phyloP scores from a whole-genome alignment of 2,113 vertebrate species.

The Cyanoderma ruficeps region DNA sequence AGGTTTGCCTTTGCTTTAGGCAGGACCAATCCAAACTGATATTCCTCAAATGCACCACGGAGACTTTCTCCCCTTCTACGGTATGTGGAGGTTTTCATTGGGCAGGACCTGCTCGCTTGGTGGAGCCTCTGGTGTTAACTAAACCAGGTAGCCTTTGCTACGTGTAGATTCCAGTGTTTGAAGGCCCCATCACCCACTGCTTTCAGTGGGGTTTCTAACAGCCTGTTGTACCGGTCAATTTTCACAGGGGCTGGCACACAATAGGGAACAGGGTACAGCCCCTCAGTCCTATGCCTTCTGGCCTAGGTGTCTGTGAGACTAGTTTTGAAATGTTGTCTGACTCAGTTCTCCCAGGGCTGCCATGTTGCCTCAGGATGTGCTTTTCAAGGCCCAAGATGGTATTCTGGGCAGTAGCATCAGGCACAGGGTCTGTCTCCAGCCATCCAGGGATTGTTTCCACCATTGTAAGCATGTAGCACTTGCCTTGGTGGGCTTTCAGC shows the following conservation, averaged over 20 bases:
- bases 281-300: not conserved
- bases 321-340: rapidly evolving
- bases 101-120: not conserved
- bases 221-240: not conserved
- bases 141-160: not conserved
- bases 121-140: not conserved
- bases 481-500: not conserved
- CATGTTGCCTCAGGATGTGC: rapidly evolving
- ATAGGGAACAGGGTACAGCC: not conserved
- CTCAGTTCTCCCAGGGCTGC: not conserved
- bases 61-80: not conserved
- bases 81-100: rapidly evolving
- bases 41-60: not conserved
- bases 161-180: not conserved
- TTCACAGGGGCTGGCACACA: not conserved
- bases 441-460: not conserved
- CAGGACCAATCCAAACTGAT: not conserved
- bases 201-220: not conserved
- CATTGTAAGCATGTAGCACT: not conserved
- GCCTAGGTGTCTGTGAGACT: not conserved
- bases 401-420: not conserved
- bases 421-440: not conserved
- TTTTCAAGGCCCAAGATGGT: not conserved
- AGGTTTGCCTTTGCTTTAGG: not conserved
- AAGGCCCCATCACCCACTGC: not conserved